Conservation (phyloP, 2,797 vertebrate genomes). For the Diplodus puntazzo region DNA sequence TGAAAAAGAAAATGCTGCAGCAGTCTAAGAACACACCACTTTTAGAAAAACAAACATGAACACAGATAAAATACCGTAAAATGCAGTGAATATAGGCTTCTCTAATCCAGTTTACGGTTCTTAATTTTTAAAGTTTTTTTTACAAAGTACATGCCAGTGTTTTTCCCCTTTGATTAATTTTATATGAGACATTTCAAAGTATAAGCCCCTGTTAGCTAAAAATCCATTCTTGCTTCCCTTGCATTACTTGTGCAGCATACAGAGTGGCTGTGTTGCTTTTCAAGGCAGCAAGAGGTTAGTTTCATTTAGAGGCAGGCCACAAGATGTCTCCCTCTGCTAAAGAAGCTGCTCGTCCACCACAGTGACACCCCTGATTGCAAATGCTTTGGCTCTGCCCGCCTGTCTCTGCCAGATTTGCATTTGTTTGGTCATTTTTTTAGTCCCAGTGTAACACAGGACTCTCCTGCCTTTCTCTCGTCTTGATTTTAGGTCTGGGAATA, state of each 20-base stretch:
- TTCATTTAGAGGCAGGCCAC: slow-evolving; percentile 79
- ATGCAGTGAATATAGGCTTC: neutral
- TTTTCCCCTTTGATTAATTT: slow-evolving; percentile 67
- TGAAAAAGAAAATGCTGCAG: slow-evolving; percentile 15
- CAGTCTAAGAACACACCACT: neutral
- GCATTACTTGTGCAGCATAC: slow-evolving; percentile 63
- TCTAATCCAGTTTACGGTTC: slow-evolving; percentile 18
- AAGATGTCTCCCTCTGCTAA: slow-evolving; percentile 85
- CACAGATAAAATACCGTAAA: neutral
- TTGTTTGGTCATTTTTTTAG: slow-evolving; percentile 22
- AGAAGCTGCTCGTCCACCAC: slow-evolving; percentile 63
- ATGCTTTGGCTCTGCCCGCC: slow-evolving; percentile 12
- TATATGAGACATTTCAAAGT: slow-evolving; percentile 63
- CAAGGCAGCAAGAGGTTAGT: slow-evolving; percentile 43
- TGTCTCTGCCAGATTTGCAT: slow-evolving; percentile 28
- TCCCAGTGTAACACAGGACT: slow-evolving; percentile 9
- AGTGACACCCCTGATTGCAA: slow-evolving; percentile 43
- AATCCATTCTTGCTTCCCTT: slow-evolving; percentile 62
- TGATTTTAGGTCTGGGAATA: slow-evolving; percentile 14
- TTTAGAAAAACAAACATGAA: neutral
- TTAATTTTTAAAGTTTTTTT: slow-evolving; percentile 18
- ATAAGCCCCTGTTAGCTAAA: slow-evolving; percentile 49
- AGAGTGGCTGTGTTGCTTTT: slow-evolving; percentile 56
- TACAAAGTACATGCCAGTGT: slow-evolving; percentile 34
- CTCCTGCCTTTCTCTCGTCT: neutral